Conservation (phyloP, 2,797 vertebrate genomes). For the Smutsia temminckii region DNA sequence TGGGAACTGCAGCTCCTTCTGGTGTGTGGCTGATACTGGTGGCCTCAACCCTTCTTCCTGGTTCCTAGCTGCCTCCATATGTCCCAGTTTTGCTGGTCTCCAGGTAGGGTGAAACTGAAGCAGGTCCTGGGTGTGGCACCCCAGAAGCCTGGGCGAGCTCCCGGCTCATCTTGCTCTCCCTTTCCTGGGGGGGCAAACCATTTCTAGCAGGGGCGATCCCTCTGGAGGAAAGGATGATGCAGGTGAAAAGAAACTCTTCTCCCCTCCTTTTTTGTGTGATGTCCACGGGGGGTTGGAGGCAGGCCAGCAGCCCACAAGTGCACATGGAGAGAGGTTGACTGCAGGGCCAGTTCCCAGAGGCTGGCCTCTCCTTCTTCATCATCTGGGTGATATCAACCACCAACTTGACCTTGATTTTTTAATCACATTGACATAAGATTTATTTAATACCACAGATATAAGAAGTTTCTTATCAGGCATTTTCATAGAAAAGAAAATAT, state of each 20-base stretch:
- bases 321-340: not conserved
- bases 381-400: not conserved
- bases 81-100: not conserved
- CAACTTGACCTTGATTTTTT: not conserved
- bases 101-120: not conserved
- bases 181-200: too few relatives aligned
- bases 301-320: not conserved
- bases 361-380: not conserved
- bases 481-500: not conserved
- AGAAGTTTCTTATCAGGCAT: not conserved
- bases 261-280: not conserved
- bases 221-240: not conserved
- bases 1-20: not conserved
- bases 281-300: not conserved
- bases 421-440: not conserved
- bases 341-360: not conserved
- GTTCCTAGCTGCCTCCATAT: not conserved
- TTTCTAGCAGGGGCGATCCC: not conserved
- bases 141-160: not conserved
- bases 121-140: not conserved
- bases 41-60: not conserved
- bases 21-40: too few relatives aligned
- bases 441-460: not conserved
- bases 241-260: not conserved
- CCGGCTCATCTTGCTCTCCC: too few relatives aligned